Evolutionary conservation across 2,113 vertebrate species (phyloP), one percentile per base, ranked within the genome.

Genomic region (Ochotona curzoniae): DNA sequence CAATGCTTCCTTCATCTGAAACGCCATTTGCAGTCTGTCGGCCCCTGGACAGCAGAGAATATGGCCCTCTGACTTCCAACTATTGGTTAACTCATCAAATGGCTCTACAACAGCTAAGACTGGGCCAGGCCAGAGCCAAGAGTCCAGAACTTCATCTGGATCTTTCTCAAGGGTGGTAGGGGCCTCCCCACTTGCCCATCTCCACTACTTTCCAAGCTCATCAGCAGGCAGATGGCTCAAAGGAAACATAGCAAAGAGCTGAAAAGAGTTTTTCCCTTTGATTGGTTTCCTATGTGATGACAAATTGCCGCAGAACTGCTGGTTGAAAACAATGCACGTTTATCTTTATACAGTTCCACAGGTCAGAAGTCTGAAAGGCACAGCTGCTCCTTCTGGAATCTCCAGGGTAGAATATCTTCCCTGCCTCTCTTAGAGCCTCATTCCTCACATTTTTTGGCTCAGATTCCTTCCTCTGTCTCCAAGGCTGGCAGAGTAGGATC

Each of bases 181-280:
- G 54, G 18, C 54, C 18, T 44, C 38, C 38, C 38, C 38, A 44
- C 38, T 44, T 44, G 38, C 38, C 38, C 38, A 44, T 44, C 38
- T 44, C 38, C 54, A 15, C 54, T 57, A 13, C 54, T 18, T 57
- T 18, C 54, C 54, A 57, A 14, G 6, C 14, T 57, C 17, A 57
- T 57, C 15, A 57, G 54, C 54, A 57, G 54, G 17, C 14, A 57
- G 54, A 69, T 47, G 54, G 14, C 17, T 74, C 74, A 25, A 38
- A 61, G 69, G 69, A 78, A 79, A 91, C 82, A 82, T 87, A 94
- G 38, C 21, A 26, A 57, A 82, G 69, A 21, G 61, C 60, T 87
- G 35, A 38, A 38, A 75, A 87, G 30, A 75, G 51, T 32, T 32
- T 51, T 5, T 26, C 38, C 32, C 25, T 82, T 49, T 82, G 20